phyloP scores from a whole-genome alignment of 2,888 invertebrate species.

The Leptinotarsa juncta region DNA sequence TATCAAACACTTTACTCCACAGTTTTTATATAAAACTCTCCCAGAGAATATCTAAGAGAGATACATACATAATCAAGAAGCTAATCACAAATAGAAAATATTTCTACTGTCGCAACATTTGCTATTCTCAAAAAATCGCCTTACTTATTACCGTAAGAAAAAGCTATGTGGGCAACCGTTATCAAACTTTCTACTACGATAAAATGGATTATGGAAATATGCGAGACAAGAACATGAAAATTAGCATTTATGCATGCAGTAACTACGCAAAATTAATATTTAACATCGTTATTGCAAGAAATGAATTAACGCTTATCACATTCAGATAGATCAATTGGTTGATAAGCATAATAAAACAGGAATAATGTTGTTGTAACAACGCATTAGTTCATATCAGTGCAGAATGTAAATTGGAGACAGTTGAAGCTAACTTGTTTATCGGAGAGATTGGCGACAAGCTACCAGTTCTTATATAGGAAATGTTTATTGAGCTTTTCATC shows the following conservation, averaged over 20 bases:
- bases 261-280: constrained; percentile 22
- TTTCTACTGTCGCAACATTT: not conserved
- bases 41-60: too few species aligned
- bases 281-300: constrained; percentile 18
- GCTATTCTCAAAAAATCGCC: not conserved
- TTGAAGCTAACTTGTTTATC: constrained; percentile 5
- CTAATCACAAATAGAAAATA: too few species aligned
- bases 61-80: too few species aligned
- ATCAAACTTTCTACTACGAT: constrained; percentile 9
- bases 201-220: constrained; percentile 8
- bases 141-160: not conserved
- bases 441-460: constrained; percentile 1
- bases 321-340: constrained; percentile 21
- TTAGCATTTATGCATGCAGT: constrained; percentile 14
- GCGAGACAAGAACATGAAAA: constrained; percentile 11
- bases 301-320: constrained; percentile 15
- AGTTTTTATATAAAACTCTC: too few species aligned
- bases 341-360: constrained; percentile 23
- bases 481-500: not conserved
- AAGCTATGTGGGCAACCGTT: not conserved
- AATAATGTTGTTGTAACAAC: constrained; percentile 8
- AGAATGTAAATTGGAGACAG: constrained; percentile 11
- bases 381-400: constrained; percentile 15
- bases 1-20: too few species aligned
- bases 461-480: not conserved